A percentile compares a stretch with the other conserved stretches of the same genome.
Conservation (phyloP, 2,888 invertebrate genomes). For the Hypomecis punctinalis region DNA sequence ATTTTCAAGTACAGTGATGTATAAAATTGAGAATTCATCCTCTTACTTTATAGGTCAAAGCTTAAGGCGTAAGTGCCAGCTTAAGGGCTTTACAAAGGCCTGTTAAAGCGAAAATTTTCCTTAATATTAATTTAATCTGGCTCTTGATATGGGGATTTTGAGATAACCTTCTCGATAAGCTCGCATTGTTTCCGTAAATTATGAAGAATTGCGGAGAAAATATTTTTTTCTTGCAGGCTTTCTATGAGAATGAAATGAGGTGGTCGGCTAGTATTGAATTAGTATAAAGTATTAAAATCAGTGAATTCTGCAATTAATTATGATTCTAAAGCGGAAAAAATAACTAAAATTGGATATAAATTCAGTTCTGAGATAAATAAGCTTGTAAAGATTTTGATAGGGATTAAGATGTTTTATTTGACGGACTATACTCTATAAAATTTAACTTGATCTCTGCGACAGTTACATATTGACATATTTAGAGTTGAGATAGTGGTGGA, state of each 20-base stretch:
- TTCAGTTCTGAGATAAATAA: no score
- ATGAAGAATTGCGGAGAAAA: background rate
- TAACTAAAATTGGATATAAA: no score
- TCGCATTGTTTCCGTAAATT: conserved; percentile 10
- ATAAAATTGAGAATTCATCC: conserved; percentile 25
- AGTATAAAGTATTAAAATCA: no score
- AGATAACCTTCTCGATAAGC: conserved; percentile 12
- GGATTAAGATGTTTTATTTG: no score
- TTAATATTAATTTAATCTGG: conserved; percentile 27
- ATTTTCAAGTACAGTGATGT: conserved; percentile 24
- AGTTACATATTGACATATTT: no score
- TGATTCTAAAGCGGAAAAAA: no score
- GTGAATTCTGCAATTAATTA: no score
- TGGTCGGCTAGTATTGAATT: no score
- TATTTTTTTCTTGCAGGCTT: background rate
- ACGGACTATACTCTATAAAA: no score
- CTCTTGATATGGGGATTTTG: conserved; percentile 18
- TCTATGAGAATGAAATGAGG: background rate
- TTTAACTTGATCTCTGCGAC: no score
- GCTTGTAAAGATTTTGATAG: no score
- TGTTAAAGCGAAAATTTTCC: conserved; percentile 27
- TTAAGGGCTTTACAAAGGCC: conserved; percentile 21
- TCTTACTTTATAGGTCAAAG: conserved; percentile 19
- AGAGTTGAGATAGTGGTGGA: no score
- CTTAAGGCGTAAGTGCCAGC: conserved; percentile 26